These are phyloP conservation scores for Myodes glareolus DNA, from an alignment of 2,113 vertebrate species.

Conservation along the genomic window DNA sequence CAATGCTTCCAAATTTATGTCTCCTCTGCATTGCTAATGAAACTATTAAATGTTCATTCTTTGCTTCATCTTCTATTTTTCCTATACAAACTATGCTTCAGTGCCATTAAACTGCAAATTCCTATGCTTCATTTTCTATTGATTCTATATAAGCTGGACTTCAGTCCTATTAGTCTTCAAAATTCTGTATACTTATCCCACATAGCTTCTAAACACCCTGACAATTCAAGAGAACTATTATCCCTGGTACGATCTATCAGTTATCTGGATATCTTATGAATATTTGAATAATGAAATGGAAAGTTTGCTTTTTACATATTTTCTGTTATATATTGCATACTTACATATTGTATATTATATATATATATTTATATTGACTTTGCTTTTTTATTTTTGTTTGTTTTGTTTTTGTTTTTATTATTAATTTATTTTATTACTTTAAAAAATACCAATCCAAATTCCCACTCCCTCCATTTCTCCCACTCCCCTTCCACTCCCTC, in stretches of 20 bases:
- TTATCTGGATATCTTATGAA: not conserved
- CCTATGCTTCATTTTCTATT: not conserved
- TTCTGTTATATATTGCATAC: not conserved
- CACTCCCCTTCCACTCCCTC: no score
- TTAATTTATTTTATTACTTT: no score
- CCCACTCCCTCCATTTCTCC: no score
- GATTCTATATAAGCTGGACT: not conserved
- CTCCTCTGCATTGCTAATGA: not conserved
- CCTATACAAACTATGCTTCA: not conserved
- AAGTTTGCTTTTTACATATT: not conserved
- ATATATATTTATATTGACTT: no score
- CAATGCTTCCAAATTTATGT: not conserved
- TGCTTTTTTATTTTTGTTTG: no score
- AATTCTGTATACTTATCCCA: not conserved
- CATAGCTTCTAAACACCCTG: not conserved
- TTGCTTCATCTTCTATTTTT: not conserved
- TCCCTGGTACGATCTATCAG: not conserved
- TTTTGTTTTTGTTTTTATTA: no score
- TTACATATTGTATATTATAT: not conserved
- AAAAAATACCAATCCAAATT: no score
- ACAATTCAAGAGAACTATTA: not conserved
- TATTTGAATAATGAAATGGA: not conserved
- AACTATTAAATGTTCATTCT: not conserved
- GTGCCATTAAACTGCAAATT: not conserved
- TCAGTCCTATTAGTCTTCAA: not conserved